Conservation (phyloP, 2,888 invertebrate species). For the Sussaba pulchella region DNA sequence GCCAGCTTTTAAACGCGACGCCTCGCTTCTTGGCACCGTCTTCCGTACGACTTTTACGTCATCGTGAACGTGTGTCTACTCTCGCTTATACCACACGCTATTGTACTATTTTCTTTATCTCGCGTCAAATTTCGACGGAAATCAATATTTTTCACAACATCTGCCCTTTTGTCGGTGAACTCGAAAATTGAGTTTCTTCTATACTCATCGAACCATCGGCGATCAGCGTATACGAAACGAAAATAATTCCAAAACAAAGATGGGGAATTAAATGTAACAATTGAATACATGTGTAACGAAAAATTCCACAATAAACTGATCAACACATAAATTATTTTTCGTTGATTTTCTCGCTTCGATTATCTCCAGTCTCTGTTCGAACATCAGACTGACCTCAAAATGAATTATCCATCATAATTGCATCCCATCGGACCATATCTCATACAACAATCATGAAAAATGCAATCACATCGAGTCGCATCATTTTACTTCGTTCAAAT, state of each 20-base stretch:
- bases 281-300: too few relatives aligned
- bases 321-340: not conserved
- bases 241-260: too few relatives aligned
- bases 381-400: not conserved
- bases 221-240: too few relatives aligned
- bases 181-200: not conserved
- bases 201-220: not conserved
- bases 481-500: not conserved
- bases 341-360: not conserved
- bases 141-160: too few relatives aligned
- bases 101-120: slow-evolving; percentile 36
- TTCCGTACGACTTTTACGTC: slow-evolving; percentile 16
- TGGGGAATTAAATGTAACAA: too few relatives aligned
- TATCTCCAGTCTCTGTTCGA: too few relatives aligned
- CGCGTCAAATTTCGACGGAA: slow-evolving; percentile 19
- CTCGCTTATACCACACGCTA: slow-evolving; percentile 7
- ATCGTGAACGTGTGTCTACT: slow-evolving; percentile 10
- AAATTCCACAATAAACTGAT: too few relatives aligned
- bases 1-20: slow-evolving; percentile 46
- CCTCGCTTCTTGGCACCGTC: slow-evolving; percentile 37
- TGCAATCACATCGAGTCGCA: not conserved
- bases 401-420: not conserved
- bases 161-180: not conserved
- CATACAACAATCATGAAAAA: not conserved
- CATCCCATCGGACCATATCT: not conserved